Base-by-base conservation (phyloP, 2,797 vertebrate genomes). In the Megaceryle alcyon region DNA sequence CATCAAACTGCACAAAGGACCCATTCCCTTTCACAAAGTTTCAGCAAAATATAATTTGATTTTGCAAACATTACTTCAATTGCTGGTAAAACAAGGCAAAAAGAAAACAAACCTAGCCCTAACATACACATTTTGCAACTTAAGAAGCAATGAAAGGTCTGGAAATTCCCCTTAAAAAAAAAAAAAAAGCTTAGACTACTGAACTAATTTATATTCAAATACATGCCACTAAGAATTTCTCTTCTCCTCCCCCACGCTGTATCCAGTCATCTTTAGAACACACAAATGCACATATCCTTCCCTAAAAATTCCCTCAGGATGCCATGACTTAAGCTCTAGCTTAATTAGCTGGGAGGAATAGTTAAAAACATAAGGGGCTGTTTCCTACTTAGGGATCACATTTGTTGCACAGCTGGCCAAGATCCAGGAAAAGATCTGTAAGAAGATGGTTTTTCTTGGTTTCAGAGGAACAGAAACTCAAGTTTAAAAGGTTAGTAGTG, bases 401-500 rank as follows among this genome's bases (percentile, higher is more conserved):
- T 82, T 82, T 93, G 88, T 51, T 84, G 65, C 78, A 82, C 71
- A 75, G 88, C 83, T 96, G 91, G 93, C 93, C 88, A 83, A 92
- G 84, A 85, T 93, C 90, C 92, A 97, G 86, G 90, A 91, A 93
- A 87, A 95, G 81, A 77, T 83, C 76, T 72, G 3, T 21, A 76
- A 26, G 63, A 70, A 49, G 56, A 59, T 18, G 39, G 16, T 68
- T 81, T 73, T 92, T 65, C 63, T 81, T 35, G 87, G 85, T 53
- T 82, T 90, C 73, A 61, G 41, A 81, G 80, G 87, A 59, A 76
- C 35, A 64, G 88, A 65, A 86, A 77, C 33, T 76, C 70, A 60
- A 75, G 57, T 46, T 75, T 77, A 82, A 81, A 72, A 78, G 77
- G 77, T 97, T 97, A 96, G 95, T 79, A 83, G 78, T 60, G 66